Evolutionary conservation across 2,113 vertebrate species (phyloP), one percentile per base, ranked within the genome.

Genomic region (Spilogale gracilis): DNA sequence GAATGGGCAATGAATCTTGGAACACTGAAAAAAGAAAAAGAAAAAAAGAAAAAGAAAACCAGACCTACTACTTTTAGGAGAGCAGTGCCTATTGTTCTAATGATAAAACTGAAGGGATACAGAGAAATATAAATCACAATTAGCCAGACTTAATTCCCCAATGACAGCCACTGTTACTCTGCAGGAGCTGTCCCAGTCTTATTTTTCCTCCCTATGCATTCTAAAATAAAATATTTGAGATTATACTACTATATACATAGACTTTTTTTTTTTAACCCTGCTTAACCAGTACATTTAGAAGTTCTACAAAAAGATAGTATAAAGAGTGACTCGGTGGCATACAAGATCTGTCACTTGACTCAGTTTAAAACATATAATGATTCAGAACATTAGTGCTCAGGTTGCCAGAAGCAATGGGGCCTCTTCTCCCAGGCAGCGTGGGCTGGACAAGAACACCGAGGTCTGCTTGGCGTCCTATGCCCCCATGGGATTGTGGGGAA

Each of bases 111-210:
- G 76, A 96, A 30, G 23, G 21, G 48, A 63, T 48, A 16, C 27
- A 67, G 63, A 94, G 61, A 88, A 84, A 92, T 25, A 65, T 54
- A 74, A 92, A 50, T 61, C 76, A 93, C 63, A 54, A 23, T 32
- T 43, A 32, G 27, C 83, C 21, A 20, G 32, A 13, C 48, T 65
- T 23, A 27, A 54, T 76, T 81, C 45, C 81, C 43, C 58, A 67
- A 1, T 25, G 30, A 65, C 12, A 73, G n/a, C 65, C 14, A 4
- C n/a, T 20, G 13, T 63, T 82, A 32, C 32, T 10, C 13, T 30
- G 4, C 30, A 60, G 88, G 78, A 10, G 89, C 65, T 87, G 60
- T 78, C 60, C 74, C 63, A 45, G 78, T 63, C 84, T 69, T 69
- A 27, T 84, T 71, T 61, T 54, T 58, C 18, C 60, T 84, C 78